phyloP scores from a whole-genome alignment of 2,113 vertebrate species.

The Calyptomena viridis region DNA sequence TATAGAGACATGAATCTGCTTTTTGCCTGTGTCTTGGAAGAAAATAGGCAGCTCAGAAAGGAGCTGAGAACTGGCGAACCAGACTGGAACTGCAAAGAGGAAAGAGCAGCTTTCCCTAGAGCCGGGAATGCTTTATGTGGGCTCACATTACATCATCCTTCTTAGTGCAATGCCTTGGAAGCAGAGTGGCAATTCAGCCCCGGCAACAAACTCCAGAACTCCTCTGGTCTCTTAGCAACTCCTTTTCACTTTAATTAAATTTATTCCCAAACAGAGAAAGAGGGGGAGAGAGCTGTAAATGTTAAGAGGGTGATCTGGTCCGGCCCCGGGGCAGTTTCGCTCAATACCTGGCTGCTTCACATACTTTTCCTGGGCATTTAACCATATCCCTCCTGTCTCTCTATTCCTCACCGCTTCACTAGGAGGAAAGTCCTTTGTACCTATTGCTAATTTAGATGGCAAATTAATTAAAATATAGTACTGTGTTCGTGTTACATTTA shows the following conservation, averaged over 20 bases:
- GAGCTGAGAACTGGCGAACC: not conserved
- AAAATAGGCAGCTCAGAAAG: not conserved
- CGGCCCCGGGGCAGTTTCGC: not conserved
- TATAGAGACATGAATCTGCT: not conserved
- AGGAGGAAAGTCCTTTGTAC: not conserved
- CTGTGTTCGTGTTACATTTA: not conserved
- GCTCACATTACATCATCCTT: not conserved
- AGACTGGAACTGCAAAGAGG: not conserved
- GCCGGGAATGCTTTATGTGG: not conserved
- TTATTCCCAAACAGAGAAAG: constrained; percentile 35
- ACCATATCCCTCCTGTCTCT: not conserved
- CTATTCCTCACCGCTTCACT: not conserved
- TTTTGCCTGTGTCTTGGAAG: not conserved
- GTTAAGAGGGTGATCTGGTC: not conserved
- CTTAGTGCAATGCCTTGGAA: not conserved
- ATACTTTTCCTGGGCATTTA: not conserved
- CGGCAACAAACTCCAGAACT: constrained; percentile 50
- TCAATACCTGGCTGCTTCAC: not conserved
- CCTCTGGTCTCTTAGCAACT: constrained; percentile 60
- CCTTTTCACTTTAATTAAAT: constrained; percentile 55
- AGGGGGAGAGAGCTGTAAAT: not conserved
- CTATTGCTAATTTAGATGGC: not conserved
- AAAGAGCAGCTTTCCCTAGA: not conserved
- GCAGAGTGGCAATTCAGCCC: constrained; percentile 23
- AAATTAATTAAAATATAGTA: not conserved